Evolutionary conservation across 2,113 vertebrate genomes (phyloP), one percentile per base, ranked within the genome.

Genomic region (Aramus guarauna): DNA sequence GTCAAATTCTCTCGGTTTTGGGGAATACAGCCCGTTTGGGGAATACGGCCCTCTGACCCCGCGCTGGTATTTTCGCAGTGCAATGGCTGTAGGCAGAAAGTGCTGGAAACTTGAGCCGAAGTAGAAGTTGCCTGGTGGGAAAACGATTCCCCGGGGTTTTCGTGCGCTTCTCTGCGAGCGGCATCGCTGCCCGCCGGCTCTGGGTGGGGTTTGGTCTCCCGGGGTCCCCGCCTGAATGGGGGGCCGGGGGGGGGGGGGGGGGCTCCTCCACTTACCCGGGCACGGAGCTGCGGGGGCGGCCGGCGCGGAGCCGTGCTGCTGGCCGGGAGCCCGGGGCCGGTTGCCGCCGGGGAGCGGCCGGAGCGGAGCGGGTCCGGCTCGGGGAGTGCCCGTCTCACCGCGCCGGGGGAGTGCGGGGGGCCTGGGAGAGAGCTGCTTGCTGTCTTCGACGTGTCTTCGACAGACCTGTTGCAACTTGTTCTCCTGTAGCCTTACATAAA

Each of bases 21-120:
- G 41, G 66, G 19, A 53, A 0, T 1, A 0, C 20, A 22, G 26
- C 56, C 73, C 41, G 2, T 5, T 27, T 29, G n/a, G 52, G 78
- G 22, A 16, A 9, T 7, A 6, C 19, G 36, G 23, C 68, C 19
- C 15, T 67, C 17, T 11, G 55, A 39, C 43, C 72, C 72, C n/a
- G 2, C 48, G 11, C 43, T 23, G 26, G 8, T 8, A 2, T 47
- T 34, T 53, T 23, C 13, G 1, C 68, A 18, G 8, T 12, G 88
- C 52, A 7, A 3, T 9, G 60, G 20, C 85, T 9, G 56, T 2
- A 20, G 82, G 64, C 82, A 48, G 94, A 97, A 94, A 77, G 93
- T 74, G 86, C 95, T 95, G 84, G 92, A 94, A 95, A 82, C 88
- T 92, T 47, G 81, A 77, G 43, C 63, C 52, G 11, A 3, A 64